Percentiles rank a stretch among this genome's conserved stretches.
These are phyloP conservation scores for Syngnathus acus DNA, from an alignment of 2,797 vertebrate genomes.

Conservation along the genomic window DNA sequence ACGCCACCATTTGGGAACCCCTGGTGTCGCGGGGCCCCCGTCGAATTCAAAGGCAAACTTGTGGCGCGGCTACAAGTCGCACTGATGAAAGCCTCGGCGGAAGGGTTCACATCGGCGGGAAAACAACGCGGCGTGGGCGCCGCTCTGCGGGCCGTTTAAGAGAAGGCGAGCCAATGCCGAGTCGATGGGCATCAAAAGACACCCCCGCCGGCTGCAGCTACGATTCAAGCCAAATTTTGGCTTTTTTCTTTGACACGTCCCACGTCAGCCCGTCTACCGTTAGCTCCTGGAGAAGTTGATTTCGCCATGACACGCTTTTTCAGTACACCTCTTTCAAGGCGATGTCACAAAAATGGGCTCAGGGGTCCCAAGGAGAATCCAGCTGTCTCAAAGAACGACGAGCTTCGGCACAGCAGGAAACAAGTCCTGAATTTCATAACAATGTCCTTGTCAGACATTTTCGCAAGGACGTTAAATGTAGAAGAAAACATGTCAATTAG, in stretches of 20 bases:
- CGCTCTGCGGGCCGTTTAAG: constrained; percentile 38
- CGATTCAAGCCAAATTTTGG: constrained; percentile 67
- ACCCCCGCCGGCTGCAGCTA: constrained; percentile 43
- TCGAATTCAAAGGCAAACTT: not conserved
- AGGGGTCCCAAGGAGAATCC: not conserved
- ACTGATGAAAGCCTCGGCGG: not conserved
- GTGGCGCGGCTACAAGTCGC: not conserved
- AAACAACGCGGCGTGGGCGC: constrained; percentile 32
- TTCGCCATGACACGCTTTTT: not conserved
- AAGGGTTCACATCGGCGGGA: constrained; percentile 34
- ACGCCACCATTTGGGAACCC: not conserved
- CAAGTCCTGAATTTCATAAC: not conserved
- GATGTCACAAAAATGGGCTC: not conserved
- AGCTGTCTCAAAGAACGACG: not conserved
- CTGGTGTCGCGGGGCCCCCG: not conserved
- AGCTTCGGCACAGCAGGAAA: not conserved
- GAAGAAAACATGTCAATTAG: too few relatives aligned
- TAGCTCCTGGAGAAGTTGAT: not conserved
- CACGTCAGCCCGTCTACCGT: constrained; percentile 30
- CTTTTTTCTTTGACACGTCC: constrained; percentile 26
- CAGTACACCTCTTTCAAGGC: not conserved
- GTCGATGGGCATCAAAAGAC: constrained; percentile 57
- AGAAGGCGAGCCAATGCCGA: constrained; percentile 57
- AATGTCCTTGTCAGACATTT: not conserved
- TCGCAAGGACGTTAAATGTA: too few relatives aligned